Evolutionary conservation across 2,797 vertebrate genomes (phyloP).

Genomic region (Cottoperca gobio): DNA sequence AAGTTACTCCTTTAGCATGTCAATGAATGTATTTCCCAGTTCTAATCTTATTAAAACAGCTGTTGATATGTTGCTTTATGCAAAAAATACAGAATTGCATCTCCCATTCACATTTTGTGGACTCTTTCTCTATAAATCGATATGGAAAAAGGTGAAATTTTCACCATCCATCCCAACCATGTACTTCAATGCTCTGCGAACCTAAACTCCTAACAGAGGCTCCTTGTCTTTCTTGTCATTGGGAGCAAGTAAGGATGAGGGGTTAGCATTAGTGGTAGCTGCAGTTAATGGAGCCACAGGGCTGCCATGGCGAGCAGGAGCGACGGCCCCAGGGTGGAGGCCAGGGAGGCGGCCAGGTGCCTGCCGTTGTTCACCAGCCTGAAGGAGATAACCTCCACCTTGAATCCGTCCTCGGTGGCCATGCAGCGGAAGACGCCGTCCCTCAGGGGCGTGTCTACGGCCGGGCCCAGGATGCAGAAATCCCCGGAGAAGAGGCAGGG

Average conservation of each 20-base stretch:
- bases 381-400: slow-evolving; percentile 87
- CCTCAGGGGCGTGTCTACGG: slow-evolving; percentile 79
- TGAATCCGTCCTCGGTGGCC: slow-evolving; percentile 85
- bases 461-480: slow-evolving; percentile 85
- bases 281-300: slow-evolving; percentile 85
- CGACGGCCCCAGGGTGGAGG: slow-evolving; percentile 78
- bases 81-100: slow-evolving; percentile 41
- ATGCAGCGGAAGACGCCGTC: slow-evolving; percentile 88
- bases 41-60: slow-evolving; percentile 33
- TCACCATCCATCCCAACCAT: slow-evolving; percentile 56
- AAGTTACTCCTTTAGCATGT: slow-evolving; percentile 32
- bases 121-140: slow-evolving; percentile 53
- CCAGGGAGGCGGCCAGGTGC: slow-evolving; percentile 72
- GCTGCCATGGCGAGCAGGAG: slow-evolving; percentile 77
- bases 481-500: slow-evolving; percentile 86
- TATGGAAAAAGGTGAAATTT: slow-evolving; percentile 44
- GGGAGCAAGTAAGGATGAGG: slow-evolving; percentile 71
- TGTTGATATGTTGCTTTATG: slow-evolving; percentile 35
- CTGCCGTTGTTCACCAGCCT: slow-evolving; percentile 81
- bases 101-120: slow-evolving; percentile 39
- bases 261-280: slow-evolving; percentile 74
- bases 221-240: slow-evolving; percentile 58
- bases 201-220: slow-evolving; percentile 73
- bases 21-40: slow-evolving; percentile 27
- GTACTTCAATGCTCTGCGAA: slow-evolving; percentile 78